A percentile compares a stretch with the other conserved stretches of the same genome.
Conservation (phyloP, 2,888 invertebrate genomes). For the Stenchaetothrips biformis region DNA sequence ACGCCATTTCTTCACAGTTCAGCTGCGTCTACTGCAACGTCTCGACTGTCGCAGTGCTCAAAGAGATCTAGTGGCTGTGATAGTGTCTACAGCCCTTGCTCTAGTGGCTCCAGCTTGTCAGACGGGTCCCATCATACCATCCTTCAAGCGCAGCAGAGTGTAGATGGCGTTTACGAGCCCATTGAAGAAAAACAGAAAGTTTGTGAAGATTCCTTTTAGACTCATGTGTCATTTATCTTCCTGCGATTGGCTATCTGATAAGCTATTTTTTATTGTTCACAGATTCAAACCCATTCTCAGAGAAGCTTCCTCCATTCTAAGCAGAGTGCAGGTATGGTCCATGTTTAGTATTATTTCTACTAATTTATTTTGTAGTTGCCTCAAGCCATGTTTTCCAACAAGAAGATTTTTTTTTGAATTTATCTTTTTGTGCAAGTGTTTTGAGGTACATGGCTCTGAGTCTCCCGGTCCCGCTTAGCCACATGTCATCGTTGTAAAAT, state of each 20-base stretch:
- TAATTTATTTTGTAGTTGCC: too few species aligned
- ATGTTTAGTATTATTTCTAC: too few species aligned
- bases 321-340: not conserved
- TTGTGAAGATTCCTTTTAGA: not conserved
- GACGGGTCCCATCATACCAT: not conserved
- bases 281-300: not conserved
- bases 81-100: not conserved
- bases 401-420: not conserved
- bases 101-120: not conserved
- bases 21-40: not conserved
- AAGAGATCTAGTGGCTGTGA: not conserved
- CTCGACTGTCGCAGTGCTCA: not conserved
- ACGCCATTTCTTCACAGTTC: not conserved
- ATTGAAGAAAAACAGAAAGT: slow-evolving; percentile 3
- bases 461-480: too few species aligned
- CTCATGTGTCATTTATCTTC: too few species aligned
- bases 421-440: not conserved
- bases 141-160: not conserved
- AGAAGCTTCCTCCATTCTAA: not conserved
- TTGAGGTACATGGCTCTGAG: not conserved
- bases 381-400: too few species aligned
- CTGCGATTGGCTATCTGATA: not conserved
- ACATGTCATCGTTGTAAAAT: not conserved
- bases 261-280: not conserved
- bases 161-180: not conserved